Conservation (phyloP, 2,797 vertebrate genomes). For the Pelochelys cantorii region DNA sequence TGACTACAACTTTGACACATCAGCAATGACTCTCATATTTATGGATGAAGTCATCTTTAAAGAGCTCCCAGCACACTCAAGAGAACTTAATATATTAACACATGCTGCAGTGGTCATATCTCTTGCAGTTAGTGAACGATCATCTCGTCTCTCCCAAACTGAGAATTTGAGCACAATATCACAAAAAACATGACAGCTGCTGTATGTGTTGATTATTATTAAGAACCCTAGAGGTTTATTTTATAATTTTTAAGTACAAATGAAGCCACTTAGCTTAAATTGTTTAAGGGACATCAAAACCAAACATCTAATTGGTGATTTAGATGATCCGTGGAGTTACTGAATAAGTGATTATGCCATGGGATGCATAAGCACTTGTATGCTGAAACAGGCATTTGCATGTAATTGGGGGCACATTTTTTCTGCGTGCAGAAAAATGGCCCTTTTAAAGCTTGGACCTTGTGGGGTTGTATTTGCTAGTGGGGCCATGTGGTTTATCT, state of each 20-base stretch:
- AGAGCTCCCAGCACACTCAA: neutral
- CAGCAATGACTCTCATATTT: neutral
- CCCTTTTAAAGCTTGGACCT: neutral
- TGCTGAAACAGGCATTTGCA: neutral
- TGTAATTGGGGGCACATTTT: neutral
- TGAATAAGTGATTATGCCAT: neutral
- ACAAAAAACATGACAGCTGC: slow-evolving; percentile 12
- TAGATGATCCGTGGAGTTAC: neutral
- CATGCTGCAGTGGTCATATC: neutral
- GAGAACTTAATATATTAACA: neutral
- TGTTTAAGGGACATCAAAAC: slow-evolving; percentile 19
- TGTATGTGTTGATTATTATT: slow-evolving; percentile 4
- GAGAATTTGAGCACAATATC: slow-evolving; percentile 10
- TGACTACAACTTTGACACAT: neutral
- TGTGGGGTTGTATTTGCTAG: neutral
- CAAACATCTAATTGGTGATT: slow-evolving; percentile 22
- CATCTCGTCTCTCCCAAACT: neutral
- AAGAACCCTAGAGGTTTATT: neutral
- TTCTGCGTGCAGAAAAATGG: neutral
- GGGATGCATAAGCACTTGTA: neutral
- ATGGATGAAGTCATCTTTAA: slow-evolving; percentile 7
- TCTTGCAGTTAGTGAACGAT: slow-evolving; percentile 18
- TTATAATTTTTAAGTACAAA: neutral
- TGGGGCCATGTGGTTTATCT: neutral
- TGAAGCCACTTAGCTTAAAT: neutral